phyloP scores from a whole-genome alignment of 2,888 invertebrate genomes.

The Nomada flava region DNA sequence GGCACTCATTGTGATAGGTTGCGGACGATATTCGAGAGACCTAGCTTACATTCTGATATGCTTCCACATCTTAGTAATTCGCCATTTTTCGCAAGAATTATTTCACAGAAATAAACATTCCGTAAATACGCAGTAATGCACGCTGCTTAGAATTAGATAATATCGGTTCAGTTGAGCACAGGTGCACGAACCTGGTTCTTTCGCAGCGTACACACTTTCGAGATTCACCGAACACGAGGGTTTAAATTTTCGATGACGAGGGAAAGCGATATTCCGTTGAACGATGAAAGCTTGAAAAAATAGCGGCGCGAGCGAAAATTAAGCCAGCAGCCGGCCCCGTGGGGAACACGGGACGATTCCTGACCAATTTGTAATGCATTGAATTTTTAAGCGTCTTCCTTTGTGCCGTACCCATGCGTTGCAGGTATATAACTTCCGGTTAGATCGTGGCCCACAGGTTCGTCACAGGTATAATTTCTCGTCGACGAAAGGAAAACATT shows the following conservation, averaged over 20 bases:
- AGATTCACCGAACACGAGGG: constrained; percentile 7
- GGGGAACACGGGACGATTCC: constrained; percentile 73
- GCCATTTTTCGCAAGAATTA: neutral
- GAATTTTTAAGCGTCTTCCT: constrained; percentile 82
- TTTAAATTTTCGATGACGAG: constrained; percentile 25
- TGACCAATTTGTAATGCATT: constrained; percentile 83
- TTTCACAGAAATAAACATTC: neutral
- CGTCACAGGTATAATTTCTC: constrained; percentile 44
- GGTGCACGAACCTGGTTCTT: no score
- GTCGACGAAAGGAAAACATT: neutral
- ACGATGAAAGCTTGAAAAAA: constrained; percentile 55
- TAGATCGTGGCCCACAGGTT: constrained; percentile 48
- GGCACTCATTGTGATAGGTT: neutral
- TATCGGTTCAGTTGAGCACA: no score
- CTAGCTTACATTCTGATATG: neutral
- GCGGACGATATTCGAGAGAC: neutral
- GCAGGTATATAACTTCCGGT: constrained; percentile 64
- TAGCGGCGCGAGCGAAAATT: constrained; percentile 66
- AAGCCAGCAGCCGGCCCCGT: constrained; percentile 68
- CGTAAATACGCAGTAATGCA: neutral
- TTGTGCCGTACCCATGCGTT: constrained; percentile 70
- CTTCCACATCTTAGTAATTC: neutral
- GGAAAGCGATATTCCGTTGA: constrained; percentile 17
- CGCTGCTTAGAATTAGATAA: neutral
- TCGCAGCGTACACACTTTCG: neutral